Conservation (phyloP, 2,888 invertebrate genomes). For the Oscheius sp. region DNA sequence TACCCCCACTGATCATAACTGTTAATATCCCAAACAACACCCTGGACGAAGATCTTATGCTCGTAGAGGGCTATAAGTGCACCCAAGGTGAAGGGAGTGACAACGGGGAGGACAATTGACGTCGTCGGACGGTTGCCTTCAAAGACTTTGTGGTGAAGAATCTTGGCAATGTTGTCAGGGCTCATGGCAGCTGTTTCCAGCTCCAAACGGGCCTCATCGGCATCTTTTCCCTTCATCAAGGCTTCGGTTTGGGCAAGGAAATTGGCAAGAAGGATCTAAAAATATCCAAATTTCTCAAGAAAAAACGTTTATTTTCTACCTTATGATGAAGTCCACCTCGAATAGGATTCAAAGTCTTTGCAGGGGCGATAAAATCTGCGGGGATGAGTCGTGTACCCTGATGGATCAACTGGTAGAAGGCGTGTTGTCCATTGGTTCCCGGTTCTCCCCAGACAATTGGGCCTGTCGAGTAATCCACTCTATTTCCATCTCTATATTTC, state of each 20-base stretch:
- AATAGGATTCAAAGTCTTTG: slow-evolving; percentile 89
- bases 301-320: slow-evolving; percentile 70
- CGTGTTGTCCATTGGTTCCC: slow-evolving; percentile 99
- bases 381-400: slow-evolving; percentile 85
- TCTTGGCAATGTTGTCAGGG: slow-evolving; percentile 82
- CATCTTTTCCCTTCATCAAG: slow-evolving; percentile 85
- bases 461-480: slow-evolving; percentile 78
- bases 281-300: neutral
- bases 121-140: slow-evolving; percentile 96
- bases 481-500: slow-evolving; percentile 71
- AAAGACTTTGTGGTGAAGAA: slow-evolving; percentile 95
- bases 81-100: slow-evolving; percentile 93
- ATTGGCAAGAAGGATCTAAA: slow-evolving; percentile 88
- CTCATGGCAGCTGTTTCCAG: slow-evolving; percentile 84
- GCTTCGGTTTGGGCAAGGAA: slow-evolving; percentile 99
- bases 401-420: slow-evolving; percentile 98
- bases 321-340: slow-evolving; percentile 87
- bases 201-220: slow-evolving; percentile 83
- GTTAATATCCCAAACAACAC: slow-evolving; percentile 98
- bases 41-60: slow-evolving; percentile 98
- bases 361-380: slow-evolving; percentile 95
- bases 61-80: slow-evolving; percentile 95
- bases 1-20: slow-evolving; percentile 99
- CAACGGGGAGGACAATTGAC: slow-evolving; percentile 89
- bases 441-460: slow-evolving; percentile 97